Base-by-base conservation (phyloP, 1,140 invertebrate species). In the Reticulitermes speratus region DNA sequence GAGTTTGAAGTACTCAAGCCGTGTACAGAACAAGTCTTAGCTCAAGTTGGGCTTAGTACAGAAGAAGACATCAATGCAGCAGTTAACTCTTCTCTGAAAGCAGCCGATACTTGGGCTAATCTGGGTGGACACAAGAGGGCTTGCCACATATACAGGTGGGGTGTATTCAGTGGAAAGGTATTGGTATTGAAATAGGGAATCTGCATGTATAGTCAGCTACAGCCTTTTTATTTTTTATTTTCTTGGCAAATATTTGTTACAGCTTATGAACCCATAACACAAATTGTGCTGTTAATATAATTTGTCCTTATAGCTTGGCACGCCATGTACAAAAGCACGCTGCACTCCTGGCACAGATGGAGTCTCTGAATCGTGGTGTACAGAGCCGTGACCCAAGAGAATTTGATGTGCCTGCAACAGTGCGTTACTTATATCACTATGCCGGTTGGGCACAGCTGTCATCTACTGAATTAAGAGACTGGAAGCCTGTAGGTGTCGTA, bases 241-340 rank as follows among this genome's bases (percentile, higher is more conserved):
- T 48, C 7, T 16, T 12, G 19, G 52, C 19, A 55, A 55, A 55
- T 12, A 55, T 55, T 55, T 55, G 38, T 55, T 5, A 21, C 14
- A 19, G 5, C 5, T 19, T 55, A 55, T 21, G 3, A 55, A 19
- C 19, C 19, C 52, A 55, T 21, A 55, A 5, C 19, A 55, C 19
- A 21, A 21, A 84, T 81, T 87, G 23, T 25, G 5, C 82, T 83
- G 30, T 44, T 84, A 55, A 16, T 30, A 25, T 83, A 88, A 84
- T 83, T 88, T 85, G n/a, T 44, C 45, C 38, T 86, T 59, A 14
- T 48, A 92, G 92, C 87, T 90, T 93, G 88, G 91, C 92, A 14
- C 88, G 92, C n/a, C 91, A 92, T 87, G 88, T 92, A 16, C 92
- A 93, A 89, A 92, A 93, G 86, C 91, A 92, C 86, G 89, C 90